Base-by-base conservation (phyloP, 1,140 invertebrate species). In the Rhopalosiphum maidis region DNA sequence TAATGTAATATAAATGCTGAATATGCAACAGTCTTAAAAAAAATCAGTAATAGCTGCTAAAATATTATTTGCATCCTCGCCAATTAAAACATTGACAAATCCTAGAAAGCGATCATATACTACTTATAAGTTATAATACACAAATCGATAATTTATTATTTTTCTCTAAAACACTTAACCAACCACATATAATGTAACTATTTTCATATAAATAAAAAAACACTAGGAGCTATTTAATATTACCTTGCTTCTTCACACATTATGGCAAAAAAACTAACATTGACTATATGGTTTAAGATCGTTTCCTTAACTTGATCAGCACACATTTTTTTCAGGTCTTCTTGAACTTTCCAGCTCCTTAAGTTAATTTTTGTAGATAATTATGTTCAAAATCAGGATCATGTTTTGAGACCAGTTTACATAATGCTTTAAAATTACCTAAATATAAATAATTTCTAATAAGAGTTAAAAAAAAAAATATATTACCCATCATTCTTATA, bases 351-450 rank as follows among this genome's bases (percentile, higher is more conserved):
- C 77, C 77, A 82, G 35, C 77, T 82, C 37, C n/a, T 82, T 18
- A 35, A 35, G 77, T 82, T 82, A 82, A 82, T 82, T 82, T 82
- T 35, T 82, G 30, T 37, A 35, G 15, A 15, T 82, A 82, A 15
- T 1, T 35, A 15, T 82, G 15, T 82, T 77, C 68, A 77, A 77
- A 77, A n/a, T 77, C 68, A 77, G 25, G 2, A n/a, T 77, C 68
- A 77, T 77, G 25, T 77, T 77, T 77, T n/a, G 30, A 77, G 68
- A n/a, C 9, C 25, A 77, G 68, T 77, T 77, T 77, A n/a, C 68
- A n/a, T n/a, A 77, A 77, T 77, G n/a, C 68, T n/a, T 77, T 77
- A 77, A n/a, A 77, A 77, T 35, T 30, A n/a, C 68, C 68, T 77
- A 77, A n/a, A 77, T n/a, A n/a, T 77, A 77, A 77, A 35, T n/a